These are phyloP conservation scores for Hymenopus coronatus DNA, from an alignment of 2,888 invertebrate genomes.

Conservation along the genomic window DNA sequence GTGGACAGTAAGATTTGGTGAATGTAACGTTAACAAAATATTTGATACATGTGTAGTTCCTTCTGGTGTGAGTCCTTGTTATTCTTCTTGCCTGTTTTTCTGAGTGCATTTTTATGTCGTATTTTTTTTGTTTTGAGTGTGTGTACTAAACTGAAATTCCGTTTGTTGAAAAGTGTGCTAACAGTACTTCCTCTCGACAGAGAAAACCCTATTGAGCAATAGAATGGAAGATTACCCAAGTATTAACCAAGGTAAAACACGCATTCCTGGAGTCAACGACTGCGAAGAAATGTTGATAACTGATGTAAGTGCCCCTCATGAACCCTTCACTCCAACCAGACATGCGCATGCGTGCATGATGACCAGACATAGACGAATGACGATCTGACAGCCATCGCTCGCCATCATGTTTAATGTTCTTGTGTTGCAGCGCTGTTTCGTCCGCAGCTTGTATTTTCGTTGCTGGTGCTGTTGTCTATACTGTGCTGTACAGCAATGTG, in stretches of 20 bases:
- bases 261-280: slow-evolving; percentile 95
- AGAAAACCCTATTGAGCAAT: slow-evolving; percentile 76
- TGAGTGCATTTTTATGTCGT: not conserved
- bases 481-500: not conserved
- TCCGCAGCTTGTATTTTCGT: not conserved
- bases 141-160: not conserved
- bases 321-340: too few relatives aligned
- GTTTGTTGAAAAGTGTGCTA: not conserved
- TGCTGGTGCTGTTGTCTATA: not conserved
- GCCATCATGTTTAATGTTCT: not conserved
- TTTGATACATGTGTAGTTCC: too few relatives aligned
- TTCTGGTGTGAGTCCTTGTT: too few relatives aligned
- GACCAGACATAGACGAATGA: not conserved
- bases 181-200: slow-evolving; percentile 50
- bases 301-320: slow-evolving; percentile 69
- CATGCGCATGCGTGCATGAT: not conserved
- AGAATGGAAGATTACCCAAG: slow-evolving; percentile 85
- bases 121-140: not conserved
- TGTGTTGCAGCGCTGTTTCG: not conserved
- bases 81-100: too few relatives aligned
- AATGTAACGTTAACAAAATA: too few relatives aligned
- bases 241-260: slow-evolving; percentile 92
- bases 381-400: not conserved
- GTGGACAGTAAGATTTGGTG: too few relatives aligned
- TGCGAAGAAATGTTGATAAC: slow-evolving; percentile 81